A percentile compares a stretch with the other conserved stretches of the same genome.
Evolutionary conservation across 2,888 invertebrate species (phyloP).

Genomic region (Drosophila phalerata): DNA sequence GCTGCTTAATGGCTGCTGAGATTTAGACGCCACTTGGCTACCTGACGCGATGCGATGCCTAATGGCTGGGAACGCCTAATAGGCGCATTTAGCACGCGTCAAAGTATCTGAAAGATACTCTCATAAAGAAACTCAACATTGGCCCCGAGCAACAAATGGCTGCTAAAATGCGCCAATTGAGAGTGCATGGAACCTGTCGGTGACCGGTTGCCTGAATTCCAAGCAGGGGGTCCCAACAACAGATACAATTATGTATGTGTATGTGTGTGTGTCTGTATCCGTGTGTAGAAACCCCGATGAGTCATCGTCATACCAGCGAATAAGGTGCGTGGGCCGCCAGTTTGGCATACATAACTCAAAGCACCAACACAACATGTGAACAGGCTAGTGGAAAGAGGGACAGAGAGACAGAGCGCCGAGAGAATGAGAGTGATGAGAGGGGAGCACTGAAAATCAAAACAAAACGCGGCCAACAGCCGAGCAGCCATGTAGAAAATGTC

Average conservation of each 20-base stretch:
- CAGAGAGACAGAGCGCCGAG: background rate
- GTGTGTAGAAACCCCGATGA: conserved; percentile 84
- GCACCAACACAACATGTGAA: conserved; percentile 55
- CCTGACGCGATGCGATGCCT: conserved; percentile 38
- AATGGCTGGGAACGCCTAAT: conserved; percentile 58
- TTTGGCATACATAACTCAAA: conserved; percentile 67
- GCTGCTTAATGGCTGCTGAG: conserved; percentile 54
- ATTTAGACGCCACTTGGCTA: conserved; percentile 49
- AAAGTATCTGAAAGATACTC: conserved; percentile 28
- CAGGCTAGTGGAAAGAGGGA: conserved; percentile 15
- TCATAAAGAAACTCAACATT: conserved; percentile 23
- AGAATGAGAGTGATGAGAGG: conserved; percentile 5
- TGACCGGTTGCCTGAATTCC: conserved; percentile 31
- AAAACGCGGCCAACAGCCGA: conserved; percentile 57
- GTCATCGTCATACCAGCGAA: conserved; percentile 68
- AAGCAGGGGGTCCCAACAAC: conserved; percentile 51
- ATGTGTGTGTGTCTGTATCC: conserved; percentile 19
- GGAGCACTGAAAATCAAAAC: conserved; percentile 64
- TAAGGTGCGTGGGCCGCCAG: conserved; percentile 56
- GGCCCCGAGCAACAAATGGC: conserved; percentile 39
- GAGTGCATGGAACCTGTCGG: conserved; percentile 45
- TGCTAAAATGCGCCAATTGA: conserved; percentile 45
- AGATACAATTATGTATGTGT: conserved; percentile 37
- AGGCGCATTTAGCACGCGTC: conserved; percentile 75
- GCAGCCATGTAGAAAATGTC: conserved; percentile 65